These are phyloP conservation scores for Drosophila carrolli DNA, from an alignment of 1,140 invertebrate species.

Conservation along the genomic window DNA sequence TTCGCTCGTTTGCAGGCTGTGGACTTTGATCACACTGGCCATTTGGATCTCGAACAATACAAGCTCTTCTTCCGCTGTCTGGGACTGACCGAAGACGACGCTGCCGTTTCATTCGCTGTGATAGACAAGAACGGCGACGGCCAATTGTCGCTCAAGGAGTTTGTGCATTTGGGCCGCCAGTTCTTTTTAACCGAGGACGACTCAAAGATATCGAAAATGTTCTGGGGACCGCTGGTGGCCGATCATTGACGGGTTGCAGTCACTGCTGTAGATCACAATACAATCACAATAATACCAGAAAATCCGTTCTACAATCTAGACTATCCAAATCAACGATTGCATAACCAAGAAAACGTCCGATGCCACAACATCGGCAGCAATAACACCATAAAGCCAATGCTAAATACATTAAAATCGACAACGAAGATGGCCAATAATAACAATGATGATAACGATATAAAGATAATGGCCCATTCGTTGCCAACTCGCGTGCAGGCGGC, in stretches of 20 bases:
- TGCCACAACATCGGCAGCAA: constrained; percentile 15
- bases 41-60: constrained; percentile 92
- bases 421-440: not conserved
- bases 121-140: constrained; percentile 92
- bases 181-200: constrained; percentile 92
- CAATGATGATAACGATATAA: not conserved
- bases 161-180: constrained; percentile 91
- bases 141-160: constrained; percentile 90
- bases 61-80: constrained; percentile 93
- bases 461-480: constrained; percentile 19
- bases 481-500: constrained; percentile 65
- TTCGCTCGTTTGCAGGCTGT: constrained; percentile 87
- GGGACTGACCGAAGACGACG: constrained; percentile 89
- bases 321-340: constrained; percentile 10
- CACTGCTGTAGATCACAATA: constrained; percentile 73
- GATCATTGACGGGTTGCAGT: constrained; percentile 82
- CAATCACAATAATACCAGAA: constrained; percentile 16
- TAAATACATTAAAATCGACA: constrained; percentile 34
- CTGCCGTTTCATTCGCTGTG: constrained; percentile 90
- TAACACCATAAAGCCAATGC: constrained; percentile 63
- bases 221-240: constrained; percentile 90
- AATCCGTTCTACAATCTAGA: constrained; percentile 1
- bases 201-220: constrained; percentile 91
- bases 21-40: constrained; percentile 91
- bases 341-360: constrained; percentile 4